Evolutionary conservation across 2,888 invertebrate species (phyloP), one percentile per base, ranked within the genome.

Genomic region (Ernsta delagoae): DNA sequence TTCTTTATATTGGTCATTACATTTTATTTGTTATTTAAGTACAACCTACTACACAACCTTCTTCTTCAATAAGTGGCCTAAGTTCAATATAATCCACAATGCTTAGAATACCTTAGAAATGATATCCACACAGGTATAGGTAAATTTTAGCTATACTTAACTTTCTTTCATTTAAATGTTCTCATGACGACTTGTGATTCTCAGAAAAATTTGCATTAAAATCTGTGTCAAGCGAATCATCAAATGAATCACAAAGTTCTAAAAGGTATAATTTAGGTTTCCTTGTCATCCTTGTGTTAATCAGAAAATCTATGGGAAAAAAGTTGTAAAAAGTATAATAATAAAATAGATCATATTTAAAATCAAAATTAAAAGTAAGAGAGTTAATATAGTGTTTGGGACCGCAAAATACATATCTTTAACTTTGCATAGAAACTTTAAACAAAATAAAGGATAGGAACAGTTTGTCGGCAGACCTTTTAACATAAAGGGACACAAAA

Each of bases 381-480:
- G 36, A 36, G 41, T 9, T 3, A 41, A 0, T 41, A 41, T 41
- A 9, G 8, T 9, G 8, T 41, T 41, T 41, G 41, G 8, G 36
- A 36, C 36, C 36, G 6, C 36, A 36, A 36, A 5, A 24, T 24
- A 24, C 24, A 36, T 4, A 6, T 36, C 36, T 36, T 36, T 4
- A 36, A 36, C 36, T 36, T 12, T 54, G 31, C 9, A 31, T 3
- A 54, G 11, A 4, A 8, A 54, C 31, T 54, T 9, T 9, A 56
- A 5, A n/a, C n/a, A n/a, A 31, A 31, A 1, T 56, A 34, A 31
- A 7, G 5, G 5, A 24, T 41, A 63, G n/a, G 53, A 6, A 54
- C 9, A 45, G 16, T 24, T 56, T 79, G 84, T 79, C 87, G 88
- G 88, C 84, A 78, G 71, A 70, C 75, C 78, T 83, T 80, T 80